Evolutionary conservation across 2,797 vertebrate species (phyloP), one percentile per base, ranked within the genome.

Genomic region (Pteropus rufus): DNA sequence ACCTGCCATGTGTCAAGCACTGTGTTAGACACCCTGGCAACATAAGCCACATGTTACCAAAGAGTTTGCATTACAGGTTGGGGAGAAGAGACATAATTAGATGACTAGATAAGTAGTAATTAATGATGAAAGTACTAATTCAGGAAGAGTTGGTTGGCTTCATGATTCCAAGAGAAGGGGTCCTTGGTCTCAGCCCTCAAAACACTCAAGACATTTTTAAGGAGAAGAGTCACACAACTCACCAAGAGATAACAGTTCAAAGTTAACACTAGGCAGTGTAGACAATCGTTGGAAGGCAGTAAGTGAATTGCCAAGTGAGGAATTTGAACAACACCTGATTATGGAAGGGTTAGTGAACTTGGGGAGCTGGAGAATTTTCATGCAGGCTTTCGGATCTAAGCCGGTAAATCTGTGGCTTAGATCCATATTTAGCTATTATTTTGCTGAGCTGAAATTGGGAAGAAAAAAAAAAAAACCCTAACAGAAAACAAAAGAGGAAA

Each of bases 391-490:
- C 3, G 56, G 24, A 39, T 9, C 31, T 16, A 24, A 29, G 18
- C 31, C 73, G 41, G n/a, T 1, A 56, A 64, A 8, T 41, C 19
- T 44, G 34, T 26, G 24, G 26, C 64, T 80, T 65, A 44, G 16
- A 75, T 41, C 36, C 19, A 3, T 7, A n/a, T 3, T 82, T 75
- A 75, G 41, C 19, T 94, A 62, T 91, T 96, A 86, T 98, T 97
- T 97, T 97, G 94, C 93, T 94, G 92, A 97, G 79, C 91, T 90
- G 83, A 36, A 97, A 94, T 90, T 76, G 64, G 60, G 90, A 94
- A 84, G n/a, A 89, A 76, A 34, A 95, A 95, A 96, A 29, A 34
- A n/a, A n/a, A 10, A 41, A 29, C 10, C 11, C n/a, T 15, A 67
- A 79, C 52, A 26, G 29, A 31, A 83, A 94, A 54, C 49, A 60